These are phyloP conservation scores for Heptranchias perlo DNA, from an alignment of 2,113 vertebrate species.

Conservation along the genomic window DNA sequence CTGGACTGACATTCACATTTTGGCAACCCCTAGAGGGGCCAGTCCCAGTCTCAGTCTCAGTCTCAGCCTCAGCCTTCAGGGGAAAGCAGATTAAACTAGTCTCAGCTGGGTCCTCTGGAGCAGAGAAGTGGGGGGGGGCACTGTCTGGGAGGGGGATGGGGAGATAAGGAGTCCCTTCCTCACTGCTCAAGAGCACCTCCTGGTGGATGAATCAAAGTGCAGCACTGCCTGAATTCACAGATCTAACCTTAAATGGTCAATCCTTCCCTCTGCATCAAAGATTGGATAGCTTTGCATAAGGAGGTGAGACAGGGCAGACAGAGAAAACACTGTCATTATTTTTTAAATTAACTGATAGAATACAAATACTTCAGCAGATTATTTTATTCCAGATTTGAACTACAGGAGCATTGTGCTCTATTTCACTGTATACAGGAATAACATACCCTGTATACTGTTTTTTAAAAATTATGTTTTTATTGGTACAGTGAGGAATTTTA, in stretches of 20 bases:
- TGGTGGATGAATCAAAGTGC: constrained; percentile 3
- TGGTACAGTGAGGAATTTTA: not conserved
- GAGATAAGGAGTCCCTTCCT: not conserved
- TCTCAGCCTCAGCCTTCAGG: not conserved
- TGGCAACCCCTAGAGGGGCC: not conserved
- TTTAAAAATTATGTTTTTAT: not conserved
- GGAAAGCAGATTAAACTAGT: constrained; percentile 16
- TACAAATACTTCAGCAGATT: not conserved
- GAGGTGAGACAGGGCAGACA: not conserved
- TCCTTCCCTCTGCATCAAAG: not conserved
- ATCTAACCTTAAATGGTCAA: not conserved
- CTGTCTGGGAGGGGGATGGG: not conserved
- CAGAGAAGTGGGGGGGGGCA: not conserved
- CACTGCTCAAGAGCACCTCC: constrained; percentile 4
- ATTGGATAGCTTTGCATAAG: not conserved
- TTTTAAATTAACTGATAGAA: not conserved
- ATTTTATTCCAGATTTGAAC: not conserved
- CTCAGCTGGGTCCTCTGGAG: not conserved
- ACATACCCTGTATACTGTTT: not conserved
- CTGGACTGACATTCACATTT: constrained; percentile 7
- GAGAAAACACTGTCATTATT: not conserved
- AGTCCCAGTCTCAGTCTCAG: not conserved
- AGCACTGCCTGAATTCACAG: not conserved
- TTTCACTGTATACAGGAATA: not conserved
- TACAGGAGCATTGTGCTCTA: not conserved